Evolutionary conservation across 2,113 vertebrate genomes (phyloP).

Genomic region (Lophura nycthemera): DNA sequence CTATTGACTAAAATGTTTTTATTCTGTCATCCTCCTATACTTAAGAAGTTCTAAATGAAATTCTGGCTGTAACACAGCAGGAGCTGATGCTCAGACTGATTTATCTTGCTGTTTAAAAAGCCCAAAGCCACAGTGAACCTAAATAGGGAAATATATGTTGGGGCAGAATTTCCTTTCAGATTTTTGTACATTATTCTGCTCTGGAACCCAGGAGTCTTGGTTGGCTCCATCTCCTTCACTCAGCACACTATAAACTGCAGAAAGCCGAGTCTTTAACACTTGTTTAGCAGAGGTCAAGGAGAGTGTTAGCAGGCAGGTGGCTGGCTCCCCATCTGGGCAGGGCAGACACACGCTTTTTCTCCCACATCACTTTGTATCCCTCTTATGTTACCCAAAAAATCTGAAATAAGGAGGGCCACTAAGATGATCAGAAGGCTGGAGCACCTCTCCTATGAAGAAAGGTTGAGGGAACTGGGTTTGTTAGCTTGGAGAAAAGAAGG

Average conservation of each 20-base stretch:
- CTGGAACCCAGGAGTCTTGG: background rate
- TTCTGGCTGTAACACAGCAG: background rate
- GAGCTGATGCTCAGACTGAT: background rate
- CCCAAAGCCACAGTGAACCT: background rate
- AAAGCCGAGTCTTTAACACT: conserved; percentile 32
- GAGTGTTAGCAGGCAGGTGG: conserved; percentile 8
- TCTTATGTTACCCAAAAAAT: background rate
- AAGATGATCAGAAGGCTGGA: too few species aligned
- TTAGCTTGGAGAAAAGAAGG: too few species aligned
- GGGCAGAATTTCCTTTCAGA: background rate
- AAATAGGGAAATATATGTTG: background rate
- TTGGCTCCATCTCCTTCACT: conserved; percentile 9
- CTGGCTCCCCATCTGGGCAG: background rate
- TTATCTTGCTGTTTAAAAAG: background rate
- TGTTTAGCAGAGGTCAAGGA: conserved; percentile 15
- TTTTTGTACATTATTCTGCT: background rate
- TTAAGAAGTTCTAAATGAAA: background rate
- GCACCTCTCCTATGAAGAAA: too few species aligned
- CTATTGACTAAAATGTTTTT: background rate
- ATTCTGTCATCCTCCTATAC: background rate
- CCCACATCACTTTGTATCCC: rapidly evolving
- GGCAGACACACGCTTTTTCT: background rate
- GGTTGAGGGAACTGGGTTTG: too few species aligned
- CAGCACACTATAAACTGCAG: background rate
- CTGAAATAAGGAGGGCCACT: background rate